Percentiles rank a stretch among this genome's conserved stretches.
Evolutionary conservation across 1,140 invertebrate species (phyloP).

Genomic region (Meloidogyne exigua): DNA sequence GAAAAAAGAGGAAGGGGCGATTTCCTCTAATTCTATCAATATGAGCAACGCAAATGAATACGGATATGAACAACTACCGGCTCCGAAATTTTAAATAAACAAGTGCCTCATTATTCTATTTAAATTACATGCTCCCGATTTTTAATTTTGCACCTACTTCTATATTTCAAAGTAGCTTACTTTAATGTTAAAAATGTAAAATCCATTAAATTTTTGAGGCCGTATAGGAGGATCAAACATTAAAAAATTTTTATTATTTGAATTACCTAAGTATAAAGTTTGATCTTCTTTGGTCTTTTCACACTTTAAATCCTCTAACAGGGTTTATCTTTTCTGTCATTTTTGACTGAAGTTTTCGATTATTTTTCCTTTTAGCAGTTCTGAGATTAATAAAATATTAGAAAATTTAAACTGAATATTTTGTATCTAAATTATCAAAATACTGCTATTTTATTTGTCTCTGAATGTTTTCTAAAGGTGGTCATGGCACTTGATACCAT

Average conservation of each 20-base stretch:
- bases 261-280: not conserved
- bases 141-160: not conserved
- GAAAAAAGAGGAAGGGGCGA: conserved; percentile 2
- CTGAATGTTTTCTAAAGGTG: not conserved
- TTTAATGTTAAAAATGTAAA: not conserved
- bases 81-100: conserved; percentile 10
- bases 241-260: not conserved
- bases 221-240: not conserved
- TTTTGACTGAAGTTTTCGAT: not conserved
- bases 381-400: not conserved
- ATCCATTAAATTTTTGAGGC: not conserved
- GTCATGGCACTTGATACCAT: not conserved
- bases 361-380: not conserved
- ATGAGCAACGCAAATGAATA: conserved; percentile 7
- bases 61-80: conserved; percentile 16
- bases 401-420: not conserved
- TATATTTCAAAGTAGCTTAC: not conserved
- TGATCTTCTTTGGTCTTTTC: not conserved
- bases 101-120: conserved; percentile 7
- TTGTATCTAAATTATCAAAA: not conserved
- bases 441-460: not conserved
- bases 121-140: not conserved
- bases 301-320: not conserved
- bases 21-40: not conserved
- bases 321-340: not conserved